Evolutionary conservation across 2,888 invertebrate species (phyloP), one percentile per base, ranked within the genome.

Genomic region (Andrena dorsata): DNA sequence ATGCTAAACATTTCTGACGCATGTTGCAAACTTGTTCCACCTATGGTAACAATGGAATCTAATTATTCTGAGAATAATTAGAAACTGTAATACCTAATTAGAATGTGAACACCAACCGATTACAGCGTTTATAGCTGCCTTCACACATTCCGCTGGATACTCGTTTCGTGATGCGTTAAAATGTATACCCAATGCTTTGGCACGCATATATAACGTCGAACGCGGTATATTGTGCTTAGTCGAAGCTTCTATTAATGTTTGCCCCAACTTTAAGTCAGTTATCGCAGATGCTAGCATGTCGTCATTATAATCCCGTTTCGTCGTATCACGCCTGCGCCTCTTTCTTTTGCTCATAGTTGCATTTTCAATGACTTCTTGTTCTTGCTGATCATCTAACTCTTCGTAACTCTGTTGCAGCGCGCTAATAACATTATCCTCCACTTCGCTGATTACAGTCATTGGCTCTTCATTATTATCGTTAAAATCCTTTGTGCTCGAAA

Each of bases 191-290:
- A 94, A 85, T 6, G 92, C 88, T 79, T 94, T 93, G 20, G 94
- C 94, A 64, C 94, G 89, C 90, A 94, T 93, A 47, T 94, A 94
- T 3, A 94, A 89, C 0, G 94, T 94, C 2, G 94, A 94, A 23
- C 94, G 92, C 2, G 94, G 94, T 77, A 94, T 94, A 64, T 93
- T 91, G 80, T 94, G 91, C 16, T 90, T 92, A 2, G 91, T 90
- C 7, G 94, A 90, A 58, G 94, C 93, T 76, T 94, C 94, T 61
- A 94, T 87, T 30, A 94, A 90, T 2, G 94, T 92, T 58, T 91
- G 91, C 0, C 94, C 94, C 1, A 90, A 83, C 49, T 90, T 90
- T n/a, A 94, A 86, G 80, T 94, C 94, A 49, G 90, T 89, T 70
- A 94, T 91, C 10, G 94, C 94, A 0, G 92, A 90, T 16, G 87